These are phyloP conservation scores for Epistrophe eligans DNA, from an alignment of 2,888 invertebrate genomes.

Conservation along the genomic window DNA sequence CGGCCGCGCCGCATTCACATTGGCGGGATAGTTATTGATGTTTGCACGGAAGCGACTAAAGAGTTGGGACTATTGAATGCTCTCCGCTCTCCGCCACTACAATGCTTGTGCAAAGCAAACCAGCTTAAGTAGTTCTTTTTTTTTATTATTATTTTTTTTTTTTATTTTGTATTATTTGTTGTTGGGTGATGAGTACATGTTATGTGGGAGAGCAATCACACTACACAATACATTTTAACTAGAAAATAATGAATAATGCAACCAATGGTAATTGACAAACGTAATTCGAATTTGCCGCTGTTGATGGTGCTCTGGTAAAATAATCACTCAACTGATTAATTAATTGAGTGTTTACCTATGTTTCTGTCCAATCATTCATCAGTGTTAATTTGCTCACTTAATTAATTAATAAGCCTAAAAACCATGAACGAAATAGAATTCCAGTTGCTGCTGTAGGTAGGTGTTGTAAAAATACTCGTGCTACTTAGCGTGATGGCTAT, in stretches of 20 bases:
- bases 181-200: slow-evolving; percentile 7
- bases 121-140: slow-evolving; percentile 24
- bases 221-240: slow-evolving; percentile 21
- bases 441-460: neutral
- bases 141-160: neutral
- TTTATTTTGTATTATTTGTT: neutral
- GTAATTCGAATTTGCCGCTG: slow-evolving; percentile 43
- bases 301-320: slow-evolving; percentile 34
- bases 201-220: slow-evolving; percentile 18
- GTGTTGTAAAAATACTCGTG: slow-evolving; percentile 21
- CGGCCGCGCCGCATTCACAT: slow-evolving; percentile 63
- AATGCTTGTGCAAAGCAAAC: slow-evolving; percentile 35
- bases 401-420: slow-evolving; percentile 55
- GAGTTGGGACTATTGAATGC: slow-evolving; percentile 47
- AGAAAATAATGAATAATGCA: slow-evolving; percentile 51
- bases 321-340: slow-evolving; percentile 70
- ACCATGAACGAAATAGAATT: slow-evolving; percentile 47
- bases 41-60: slow-evolving; percentile 65
- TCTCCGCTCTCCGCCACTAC: slow-evolving; percentile 1
- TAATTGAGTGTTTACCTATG: slow-evolving; percentile 56
- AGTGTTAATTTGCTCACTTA: slow-evolving; percentile 66
- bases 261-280: slow-evolving; percentile 42
- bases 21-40: slow-evolving; percentile 64
- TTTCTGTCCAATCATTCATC: slow-evolving; percentile 65
- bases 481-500: slow-evolving; percentile 17